Base-by-base conservation (phyloP, 1,140 invertebrate genomes). In the Pseudachorutes palmiensis region DNA sequence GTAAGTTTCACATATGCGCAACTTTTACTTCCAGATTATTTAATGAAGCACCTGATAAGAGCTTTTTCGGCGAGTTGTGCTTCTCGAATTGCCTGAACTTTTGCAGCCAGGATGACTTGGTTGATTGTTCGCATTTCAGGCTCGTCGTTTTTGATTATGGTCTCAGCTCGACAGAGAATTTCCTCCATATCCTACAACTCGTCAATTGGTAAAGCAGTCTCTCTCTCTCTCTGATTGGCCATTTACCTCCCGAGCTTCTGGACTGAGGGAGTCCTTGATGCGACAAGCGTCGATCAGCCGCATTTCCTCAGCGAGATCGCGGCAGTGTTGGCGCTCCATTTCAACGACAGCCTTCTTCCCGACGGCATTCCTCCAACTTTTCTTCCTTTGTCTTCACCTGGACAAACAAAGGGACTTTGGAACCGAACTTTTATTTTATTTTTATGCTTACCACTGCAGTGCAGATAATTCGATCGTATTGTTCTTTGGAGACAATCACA, bases 21-120 rank as follows among this genome's bases (percentile, higher is more conserved):
- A 36, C 36, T 65, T 32, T 32, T 63, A 5, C 2, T 64, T n/a
- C n/a, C n/a, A n/a, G n/a, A n/a, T n/a, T n/a, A n/a, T n/a, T n/a
- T n/a, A n/a, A n/a, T n/a, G n/a, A n/a, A n/a, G 55, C 63, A 71
- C 70, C 48, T 66, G 19, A 73, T 73, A 14, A 73, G 61, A 55
- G 70, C 64, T 31, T 69, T 70, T 30, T 73, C 71, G 26, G 63
- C 68, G 45, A 73, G 51, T 41, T 73, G 71, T 22, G 71, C 71
- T 60, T 73, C 71, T 26, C 71, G 68, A 62, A 73, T 73, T 2
- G 71, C 71, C 33, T 70, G 65, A 16, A 73, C 71, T 69, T 73
- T 70, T 0, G 71, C 66, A 12, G 66, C 66, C 3, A 70, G 64
- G 22, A 73, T 67, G 1, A 70, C 69, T 49, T 68, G 24, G 28